These are phyloP conservation scores for Augochlorella aurata DNA, from an alignment of 2,888 invertebrate genomes.

Conservation along the genomic window DNA sequence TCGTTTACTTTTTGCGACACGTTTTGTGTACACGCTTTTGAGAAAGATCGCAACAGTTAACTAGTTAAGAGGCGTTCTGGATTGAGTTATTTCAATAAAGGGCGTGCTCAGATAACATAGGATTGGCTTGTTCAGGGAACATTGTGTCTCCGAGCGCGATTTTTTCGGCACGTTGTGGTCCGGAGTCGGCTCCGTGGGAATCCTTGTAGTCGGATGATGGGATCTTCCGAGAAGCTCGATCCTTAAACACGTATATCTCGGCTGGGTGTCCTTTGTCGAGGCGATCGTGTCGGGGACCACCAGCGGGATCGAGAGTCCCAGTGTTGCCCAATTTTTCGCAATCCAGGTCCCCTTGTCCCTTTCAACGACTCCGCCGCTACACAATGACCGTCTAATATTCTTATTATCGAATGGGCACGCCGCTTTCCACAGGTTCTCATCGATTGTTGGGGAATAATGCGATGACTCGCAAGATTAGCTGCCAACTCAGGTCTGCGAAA, in stretches of 20 bases:
- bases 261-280: conserved; percentile 15
- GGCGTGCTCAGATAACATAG: no score
- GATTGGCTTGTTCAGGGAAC: not conserved
- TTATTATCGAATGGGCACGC: conserved; percentile 6
- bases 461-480: not conserved
- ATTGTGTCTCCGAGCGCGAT: not conserved
- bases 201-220: conserved; percentile 3
- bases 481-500: not conserved
- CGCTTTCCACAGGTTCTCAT: not conserved
- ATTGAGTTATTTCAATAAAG: no score
- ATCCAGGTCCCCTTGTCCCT: conserved; percentile 10
- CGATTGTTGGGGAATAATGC: not conserved
- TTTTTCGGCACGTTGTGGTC: not conserved
- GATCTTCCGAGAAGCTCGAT: conserved; percentile 32
- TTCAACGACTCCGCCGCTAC: not conserved
- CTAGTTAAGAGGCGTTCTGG: no score
- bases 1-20: no score
- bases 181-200: conserved; percentile 6
- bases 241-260: conserved; percentile 27
- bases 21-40: no score
- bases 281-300: conserved; percentile 23
- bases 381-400: conserved; percentile 17
- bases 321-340: conserved; percentile 37
- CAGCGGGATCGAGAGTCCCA: conserved; percentile 3
- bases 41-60: no score